These are phyloP conservation scores for Caenorhabditis sp. DNA, from an alignment of 2,888 invertebrate species.

Conservation along the genomic window DNA sequence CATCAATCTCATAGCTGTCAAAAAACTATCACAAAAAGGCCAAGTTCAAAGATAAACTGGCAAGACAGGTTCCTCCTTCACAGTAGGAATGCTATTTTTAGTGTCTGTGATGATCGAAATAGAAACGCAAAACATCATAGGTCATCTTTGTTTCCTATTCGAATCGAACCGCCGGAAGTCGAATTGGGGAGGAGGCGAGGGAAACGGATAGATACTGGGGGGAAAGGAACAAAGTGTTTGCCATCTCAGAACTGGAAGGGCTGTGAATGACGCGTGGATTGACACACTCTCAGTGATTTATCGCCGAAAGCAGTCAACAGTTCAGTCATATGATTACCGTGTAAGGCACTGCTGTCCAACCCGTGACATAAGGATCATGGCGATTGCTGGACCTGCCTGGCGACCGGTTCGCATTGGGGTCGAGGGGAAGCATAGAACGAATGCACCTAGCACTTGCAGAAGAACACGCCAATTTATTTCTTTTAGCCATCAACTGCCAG, in stretches of 20 bases:
- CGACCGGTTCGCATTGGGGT: too few relatives aligned
- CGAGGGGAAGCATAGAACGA: too few relatives aligned
- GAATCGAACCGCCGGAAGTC: slow-evolving; percentile 11
- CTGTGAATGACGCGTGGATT: not conserved
- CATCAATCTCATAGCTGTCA: not conserved
- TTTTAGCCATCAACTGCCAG: too few relatives aligned
- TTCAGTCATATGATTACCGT: slow-evolving; percentile 35
- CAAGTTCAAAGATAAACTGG: slow-evolving; percentile 21
- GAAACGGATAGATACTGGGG: not conserved
- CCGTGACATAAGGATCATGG: not conserved
- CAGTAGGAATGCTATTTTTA: slow-evolving; percentile 18
- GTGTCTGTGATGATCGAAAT: not conserved
- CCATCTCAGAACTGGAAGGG: slow-evolving; percentile 1
- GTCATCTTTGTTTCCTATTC: not conserved
- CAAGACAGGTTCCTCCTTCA: not conserved
- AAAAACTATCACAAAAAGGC: too few relatives aligned
- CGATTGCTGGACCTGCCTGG: too few relatives aligned
- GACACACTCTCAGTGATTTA: slow-evolving; percentile 40
- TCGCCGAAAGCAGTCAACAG: slow-evolving; percentile 21
- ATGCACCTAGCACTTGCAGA: too few relatives aligned
- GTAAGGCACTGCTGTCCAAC: not conserved
- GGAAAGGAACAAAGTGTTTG: not conserved
- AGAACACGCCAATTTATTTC: too few relatives aligned
- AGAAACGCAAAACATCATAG: not conserved
- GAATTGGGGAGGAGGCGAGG: not conserved